A percentile compares a stretch with the other conserved stretches of the same genome.
These are phyloP conservation scores for Dromiciops gliroides DNA, from an alignment of 2,113 vertebrate genomes.

Conservation along the genomic window DNA sequence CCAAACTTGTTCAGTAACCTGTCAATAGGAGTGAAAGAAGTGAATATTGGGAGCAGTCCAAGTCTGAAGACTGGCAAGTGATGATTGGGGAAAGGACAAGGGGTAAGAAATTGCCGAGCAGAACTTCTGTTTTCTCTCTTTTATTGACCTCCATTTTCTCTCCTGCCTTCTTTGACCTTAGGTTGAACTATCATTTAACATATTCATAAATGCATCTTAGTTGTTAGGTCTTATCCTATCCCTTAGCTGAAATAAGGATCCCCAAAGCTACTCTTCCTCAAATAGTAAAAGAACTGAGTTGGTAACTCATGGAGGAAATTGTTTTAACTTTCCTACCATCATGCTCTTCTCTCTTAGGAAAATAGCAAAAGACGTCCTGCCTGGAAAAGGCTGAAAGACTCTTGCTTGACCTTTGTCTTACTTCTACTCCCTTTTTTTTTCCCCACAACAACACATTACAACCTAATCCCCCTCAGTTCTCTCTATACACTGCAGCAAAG, in stretches of 20 bases:
- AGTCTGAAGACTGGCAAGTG: neutral
- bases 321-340: neutral
- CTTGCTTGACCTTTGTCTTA: neutral
- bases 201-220: neutral
- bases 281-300: neutral
- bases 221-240: neutral
- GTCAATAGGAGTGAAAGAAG: neutral
- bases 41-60: neutral
- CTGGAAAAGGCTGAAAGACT: neutral
- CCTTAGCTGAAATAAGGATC: neutral
- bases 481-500: neutral
- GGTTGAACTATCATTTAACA: neutral
- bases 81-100: neutral
- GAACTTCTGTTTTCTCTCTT: neutral
- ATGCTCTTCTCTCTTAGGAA: neutral
- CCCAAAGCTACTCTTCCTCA: neutral
- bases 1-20: neutral
- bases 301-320: neutral
- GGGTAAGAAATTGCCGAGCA: neutral
- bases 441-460: neutral
- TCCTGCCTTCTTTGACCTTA: neutral
- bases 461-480: neutral
- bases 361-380: neutral
- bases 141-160: neutral
- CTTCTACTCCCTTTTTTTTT: neutral